Conservation (phyloP, 2,797 vertebrate genomes). For the Gallinago solitaria region DNA sequence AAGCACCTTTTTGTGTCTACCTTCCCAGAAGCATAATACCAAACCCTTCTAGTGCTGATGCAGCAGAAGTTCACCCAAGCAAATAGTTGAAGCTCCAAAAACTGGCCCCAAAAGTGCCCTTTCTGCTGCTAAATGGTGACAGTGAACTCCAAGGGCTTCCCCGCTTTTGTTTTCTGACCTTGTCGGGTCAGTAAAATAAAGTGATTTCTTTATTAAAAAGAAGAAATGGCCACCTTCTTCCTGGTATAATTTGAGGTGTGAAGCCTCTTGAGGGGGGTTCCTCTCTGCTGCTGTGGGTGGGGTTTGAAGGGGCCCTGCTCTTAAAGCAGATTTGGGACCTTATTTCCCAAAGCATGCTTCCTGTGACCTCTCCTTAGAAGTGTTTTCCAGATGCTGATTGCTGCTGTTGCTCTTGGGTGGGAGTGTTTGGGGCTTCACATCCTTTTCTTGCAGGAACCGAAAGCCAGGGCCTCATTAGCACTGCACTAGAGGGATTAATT, state of each 20-base stretch:
- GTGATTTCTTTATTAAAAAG: not conserved
- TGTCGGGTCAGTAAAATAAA: not conserved
- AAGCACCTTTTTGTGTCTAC: not conserved
- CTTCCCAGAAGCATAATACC: too few relatives aligned
- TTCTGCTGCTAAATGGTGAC: fast-evolving
- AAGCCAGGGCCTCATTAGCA: fast-evolving
- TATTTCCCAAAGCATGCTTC: not conserved
- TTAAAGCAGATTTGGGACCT: not conserved
- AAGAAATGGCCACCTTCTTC: not conserved
- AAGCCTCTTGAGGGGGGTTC: not conserved
- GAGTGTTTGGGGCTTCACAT: fast-evolving
- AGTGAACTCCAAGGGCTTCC: not conserved
- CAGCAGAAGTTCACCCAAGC: not conserved
- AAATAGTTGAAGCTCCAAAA: not conserved
- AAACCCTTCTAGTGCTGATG: not conserved
- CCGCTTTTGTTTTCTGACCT: not conserved
- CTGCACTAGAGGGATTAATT: not conserved
- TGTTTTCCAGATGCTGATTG: not conserved
- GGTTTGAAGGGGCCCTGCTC: not conserved
- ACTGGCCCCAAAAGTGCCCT: fast-evolving
- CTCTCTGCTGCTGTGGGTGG: not conserved
- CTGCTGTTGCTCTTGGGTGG: not conserved
- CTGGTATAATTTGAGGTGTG: not conserved
- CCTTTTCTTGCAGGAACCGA: not conserved
- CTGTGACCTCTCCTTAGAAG: not conserved